Evolutionary conservation across 2,113 vertebrate genomes (phyloP).

Genomic region (Sisor rabdophorus): DNA sequence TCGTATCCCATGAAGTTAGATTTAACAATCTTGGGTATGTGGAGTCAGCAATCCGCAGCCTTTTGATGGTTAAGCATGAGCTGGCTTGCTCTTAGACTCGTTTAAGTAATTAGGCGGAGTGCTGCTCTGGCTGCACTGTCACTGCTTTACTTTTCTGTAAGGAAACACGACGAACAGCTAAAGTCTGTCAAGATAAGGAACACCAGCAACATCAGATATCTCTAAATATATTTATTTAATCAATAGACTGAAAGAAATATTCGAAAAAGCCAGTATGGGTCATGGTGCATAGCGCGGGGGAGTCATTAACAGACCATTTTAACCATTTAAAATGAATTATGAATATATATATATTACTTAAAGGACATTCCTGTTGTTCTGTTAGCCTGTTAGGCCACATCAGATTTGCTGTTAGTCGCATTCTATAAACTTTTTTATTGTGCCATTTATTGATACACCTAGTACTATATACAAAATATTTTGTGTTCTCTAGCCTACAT

Average conservation of each 20-base stretch:
- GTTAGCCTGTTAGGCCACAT: background rate
- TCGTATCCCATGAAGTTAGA: constrained; percentile 3
- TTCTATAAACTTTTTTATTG: background rate
- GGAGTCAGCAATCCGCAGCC: constrained; percentile 9
- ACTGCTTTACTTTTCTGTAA: background rate
- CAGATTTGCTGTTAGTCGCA: background rate
- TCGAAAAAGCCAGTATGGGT: background rate
- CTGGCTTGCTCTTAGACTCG: constrained; percentile 17
- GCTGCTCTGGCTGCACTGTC: constrained; percentile 8
- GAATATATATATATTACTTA: background rate
- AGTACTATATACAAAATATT: background rate
- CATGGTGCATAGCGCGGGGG: background rate
- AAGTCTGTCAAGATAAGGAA: background rate
- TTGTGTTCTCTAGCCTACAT: background rate
- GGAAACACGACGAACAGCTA: background rate
- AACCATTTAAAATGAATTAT: background rate
- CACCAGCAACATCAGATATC: background rate
- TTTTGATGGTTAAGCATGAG: constrained; percentile 5
- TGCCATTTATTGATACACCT: background rate
- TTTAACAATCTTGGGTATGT: constrained; percentile 2
- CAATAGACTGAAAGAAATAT: background rate
- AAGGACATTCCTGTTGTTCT: background rate
- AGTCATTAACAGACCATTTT: background rate
- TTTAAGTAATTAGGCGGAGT: constrained; percentile 21
- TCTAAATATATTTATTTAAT: background rate